These are phyloP conservation scores for Mareca penelope DNA, from an alignment of 2,797 vertebrate genomes.

Conservation along the genomic window DNA sequence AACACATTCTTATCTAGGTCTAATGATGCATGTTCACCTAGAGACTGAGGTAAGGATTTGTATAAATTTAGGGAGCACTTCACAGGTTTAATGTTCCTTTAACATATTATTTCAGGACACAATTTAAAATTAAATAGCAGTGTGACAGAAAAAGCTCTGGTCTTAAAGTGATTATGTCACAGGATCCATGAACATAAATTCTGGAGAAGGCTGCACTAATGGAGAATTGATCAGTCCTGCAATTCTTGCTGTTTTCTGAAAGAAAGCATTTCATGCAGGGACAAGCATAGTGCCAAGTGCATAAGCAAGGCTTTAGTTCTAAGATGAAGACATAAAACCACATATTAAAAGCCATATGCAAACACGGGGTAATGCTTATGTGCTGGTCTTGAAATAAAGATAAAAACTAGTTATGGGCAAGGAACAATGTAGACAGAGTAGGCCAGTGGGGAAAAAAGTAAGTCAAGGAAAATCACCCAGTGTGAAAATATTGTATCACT, in stretches of 20 bases:
- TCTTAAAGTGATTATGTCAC: not conserved
- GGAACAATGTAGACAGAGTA: not conserved
- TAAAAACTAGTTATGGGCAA: not conserved
- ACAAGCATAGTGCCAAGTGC: not conserved
- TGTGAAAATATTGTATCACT: slow-evolving; percentile 43
- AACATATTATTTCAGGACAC: not conserved
- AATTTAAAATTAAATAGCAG: not conserved
- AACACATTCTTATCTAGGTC: not conserved
- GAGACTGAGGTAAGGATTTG: not conserved
- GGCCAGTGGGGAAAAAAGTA: slow-evolving; percentile 3
- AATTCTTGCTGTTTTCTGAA: not conserved
- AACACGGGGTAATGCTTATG: not conserved
- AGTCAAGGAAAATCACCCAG: slow-evolving; percentile 50
- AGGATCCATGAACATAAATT: not conserved
- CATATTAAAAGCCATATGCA: not conserved
- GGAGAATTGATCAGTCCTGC: not conserved
- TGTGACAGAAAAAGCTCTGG: not conserved
- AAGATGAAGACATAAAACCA: not conserved
- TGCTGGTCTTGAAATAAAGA: slow-evolving; percentile 10
- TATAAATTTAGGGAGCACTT: not conserved
- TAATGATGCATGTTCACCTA: not conserved
- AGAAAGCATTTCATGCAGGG: not conserved
- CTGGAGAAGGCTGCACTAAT: not conserved
- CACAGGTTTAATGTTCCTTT: not conserved
- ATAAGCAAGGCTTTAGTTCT: not conserved